Evolutionary conservation across 1,140 invertebrate genomes (phyloP), one percentile per base, ranked within the genome.

Genomic region (Brachionus koreanus): DNA sequence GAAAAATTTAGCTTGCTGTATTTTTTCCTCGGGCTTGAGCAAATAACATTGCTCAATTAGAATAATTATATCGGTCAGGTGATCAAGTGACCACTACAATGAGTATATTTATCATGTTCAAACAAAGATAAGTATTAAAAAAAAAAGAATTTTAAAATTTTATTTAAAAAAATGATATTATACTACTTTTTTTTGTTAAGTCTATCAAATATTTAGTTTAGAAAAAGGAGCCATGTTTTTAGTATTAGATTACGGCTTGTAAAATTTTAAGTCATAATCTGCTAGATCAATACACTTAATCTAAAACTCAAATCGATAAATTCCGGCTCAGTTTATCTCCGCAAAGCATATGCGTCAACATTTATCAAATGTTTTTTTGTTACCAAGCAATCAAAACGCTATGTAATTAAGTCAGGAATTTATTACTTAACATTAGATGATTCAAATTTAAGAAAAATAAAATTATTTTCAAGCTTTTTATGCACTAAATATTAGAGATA

Each of bases 21-120:
- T 57, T 57, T 52, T 23, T 19, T n/a, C 49, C 49, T 23, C 19
- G 9, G 49, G 19, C 49, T 57, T 19, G 16, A 57, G 9, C 19
- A 57, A 57, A 57, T 57, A 57, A 57, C 49, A 57, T 57, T 57
- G 49, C 49, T 57, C 49, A 57, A 57, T 57, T 57, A 57, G 49
- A 57, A 57, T 57, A 57, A 57, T 23, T 57, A 19, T 23, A 19
- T 57, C 16, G 49, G 49, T 57, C 49, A 57, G 9, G 49, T 57
- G 49, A 57, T 9, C 49, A 57, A 49, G n/a, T 49, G 12, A 19
- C 49, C 49, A 57, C 2, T 19, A 23, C 9, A 57, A 9, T 57
- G n/a, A 57, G n/a, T 19, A 57, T 49, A 49, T 49, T 49, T n/a
- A 49, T 49, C 43, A 49, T 49, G 43, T n/a, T 0, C n/a, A 49